Percentiles rank a stretch among this genome's conserved stretches.
These are phyloP conservation scores for Pantherophis vulpinus DNA, from an alignment of 2,797 vertebrate species.

Conservation along the genomic window DNA sequence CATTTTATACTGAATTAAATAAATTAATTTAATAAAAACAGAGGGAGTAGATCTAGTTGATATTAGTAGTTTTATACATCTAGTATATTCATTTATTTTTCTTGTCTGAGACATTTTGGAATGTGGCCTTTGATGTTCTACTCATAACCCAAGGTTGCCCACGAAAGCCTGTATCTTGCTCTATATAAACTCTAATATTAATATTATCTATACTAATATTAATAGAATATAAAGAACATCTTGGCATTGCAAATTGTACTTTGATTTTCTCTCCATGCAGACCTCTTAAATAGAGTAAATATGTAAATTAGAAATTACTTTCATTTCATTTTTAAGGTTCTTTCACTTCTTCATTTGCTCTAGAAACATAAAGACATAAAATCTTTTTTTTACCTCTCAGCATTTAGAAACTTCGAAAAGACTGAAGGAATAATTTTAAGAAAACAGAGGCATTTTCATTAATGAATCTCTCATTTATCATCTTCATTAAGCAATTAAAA, in stretches of 20 bases:
- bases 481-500: slow-evolving; percentile 38
- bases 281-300: not conserved
- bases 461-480: slow-evolving; percentile 42
- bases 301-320: not conserved
- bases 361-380: not conserved
- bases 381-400: not conserved
- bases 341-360: not conserved
- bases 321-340: slow-evolving; percentile 5
- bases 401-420: not conserved
- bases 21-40: not conserved
- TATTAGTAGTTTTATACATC: not conserved
- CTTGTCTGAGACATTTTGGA: not conserved
- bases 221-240: slow-evolving; percentile 41
- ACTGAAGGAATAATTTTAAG: not conserved
- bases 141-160: not conserved
- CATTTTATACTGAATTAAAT: not conserved
- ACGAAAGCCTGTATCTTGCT: not conserved
- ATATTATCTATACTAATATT: slow-evolving; percentile 24
- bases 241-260: slow-evolving; percentile 47
- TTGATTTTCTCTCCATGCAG: slow-evolving; percentile 29
- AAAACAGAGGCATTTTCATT: slow-evolving; percentile 19
- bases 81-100: not conserved
- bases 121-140: not conserved
- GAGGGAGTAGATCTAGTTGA: not conserved
- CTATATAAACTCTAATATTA: slow-evolving; percentile 22